phyloP scores from a whole-genome alignment of 2,797 vertebrate genomes.

The Neopelma chrysocephalum region DNA sequence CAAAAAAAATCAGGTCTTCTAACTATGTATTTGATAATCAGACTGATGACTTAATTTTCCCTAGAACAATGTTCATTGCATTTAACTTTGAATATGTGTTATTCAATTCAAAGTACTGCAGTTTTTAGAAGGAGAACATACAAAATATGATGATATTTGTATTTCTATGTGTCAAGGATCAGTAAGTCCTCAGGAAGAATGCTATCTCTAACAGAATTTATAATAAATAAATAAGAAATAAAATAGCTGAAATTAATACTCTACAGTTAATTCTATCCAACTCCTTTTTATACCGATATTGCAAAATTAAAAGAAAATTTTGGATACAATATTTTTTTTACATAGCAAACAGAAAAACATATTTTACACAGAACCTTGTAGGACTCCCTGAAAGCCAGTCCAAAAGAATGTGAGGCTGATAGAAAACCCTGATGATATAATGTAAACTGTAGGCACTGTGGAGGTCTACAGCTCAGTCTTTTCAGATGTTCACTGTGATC shows the following conservation, averaged over 20 bases:
- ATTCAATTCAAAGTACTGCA: neutral
- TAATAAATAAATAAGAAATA: neutral
- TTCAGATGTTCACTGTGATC: neutral
- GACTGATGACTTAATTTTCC: neutral
- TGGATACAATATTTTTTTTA: neutral
- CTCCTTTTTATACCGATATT: neutral
- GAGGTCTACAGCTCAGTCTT: neutral
- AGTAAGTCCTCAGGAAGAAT: neutral
- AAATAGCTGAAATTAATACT: neutral
- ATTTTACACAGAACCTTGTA: neutral
- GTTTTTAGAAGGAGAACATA: neutral
- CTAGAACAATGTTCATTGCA: neutral
- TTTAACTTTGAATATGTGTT: neutral
- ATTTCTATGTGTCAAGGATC: neutral
- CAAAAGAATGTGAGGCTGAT: neutral
- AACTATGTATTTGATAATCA: neutral
- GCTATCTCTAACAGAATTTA: neutral
- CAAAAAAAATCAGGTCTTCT: neutral
- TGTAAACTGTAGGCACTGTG: neutral
- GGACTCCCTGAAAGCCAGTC: neutral
- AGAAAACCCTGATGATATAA: neutral
- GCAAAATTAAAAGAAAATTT: neutral
- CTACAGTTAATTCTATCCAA: neutral
- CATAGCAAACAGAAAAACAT: neutral
- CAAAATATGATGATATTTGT: neutral